Base-by-base conservation (phyloP, 2,113 vertebrate species). In the Pluvialis apricaria region DNA sequence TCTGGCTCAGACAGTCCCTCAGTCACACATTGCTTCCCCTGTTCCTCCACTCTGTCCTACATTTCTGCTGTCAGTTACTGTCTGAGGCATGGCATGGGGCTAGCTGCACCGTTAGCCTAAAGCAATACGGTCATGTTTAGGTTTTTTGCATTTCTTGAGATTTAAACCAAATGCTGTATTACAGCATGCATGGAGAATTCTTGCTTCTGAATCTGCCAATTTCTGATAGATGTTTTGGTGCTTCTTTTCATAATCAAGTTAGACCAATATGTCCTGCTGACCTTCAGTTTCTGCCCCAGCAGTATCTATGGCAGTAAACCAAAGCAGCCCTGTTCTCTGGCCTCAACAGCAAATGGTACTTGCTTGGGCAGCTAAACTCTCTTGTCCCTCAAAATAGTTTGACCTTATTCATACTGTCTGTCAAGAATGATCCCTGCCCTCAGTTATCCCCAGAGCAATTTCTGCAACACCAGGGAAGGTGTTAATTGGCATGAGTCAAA, bases 381-480 rank as follows among this genome's bases (percentile, higher is more conserved):
- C 49, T 70, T 31, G 5, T 3, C 0, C 2, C 2, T 3, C 7
- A 28, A n/a, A 82, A 62, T 3, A 58, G 6, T 38, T 55, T n/a
- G 44, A 24, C 16, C 9, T 92, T 65, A 55, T 55, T 81, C 49
- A 51, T 11, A n/a, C 4, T 57, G 55, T 49, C 36, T 58, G 0
- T 2, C 15, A 4, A 19, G 38, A 82, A 45, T 24, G 8, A 57
- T 20, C 26, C 17, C 22, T 38, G 44, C 13, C 17, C 31, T 82
- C 1, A 0, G 14, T 44, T 49, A 34, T 18, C 11, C 15, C 7
- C 32, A 31, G 32, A 65, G 19, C 11, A 82, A 38, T 72, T 69
- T 72, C 38, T 73, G 21, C n/a, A 57, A 4, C 29, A 6, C 7
- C 58, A 57, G 10, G 8, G 29, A 77, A 60, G 24, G 26, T 60